Evolutionary conservation across 2,113 vertebrate species (phyloP), one percentile per base, ranked within the genome.

Genomic region (Nansenia antarctica): DNA sequence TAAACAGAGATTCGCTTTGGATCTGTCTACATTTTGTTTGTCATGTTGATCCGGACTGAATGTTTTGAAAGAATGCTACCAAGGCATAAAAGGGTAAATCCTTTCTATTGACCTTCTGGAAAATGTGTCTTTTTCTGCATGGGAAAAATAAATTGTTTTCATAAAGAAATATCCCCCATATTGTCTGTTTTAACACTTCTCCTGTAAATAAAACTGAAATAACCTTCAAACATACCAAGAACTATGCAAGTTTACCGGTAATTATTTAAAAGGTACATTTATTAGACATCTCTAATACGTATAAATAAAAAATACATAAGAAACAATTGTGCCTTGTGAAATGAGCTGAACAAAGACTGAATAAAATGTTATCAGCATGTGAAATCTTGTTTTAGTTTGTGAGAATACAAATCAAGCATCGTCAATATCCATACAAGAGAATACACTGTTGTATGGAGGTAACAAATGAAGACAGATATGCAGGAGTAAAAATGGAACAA

Each of bases 231-330:
- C 70, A 84, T 74, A 91, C 72, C 84, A 76, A 87, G 87, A 87
- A 77, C 87, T 86, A 85, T 82, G 89, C 82, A 85, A 63, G 77
- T 87, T 89, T 78, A 81, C 91, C 81, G 11, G 18, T 18, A 42
- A 42, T 15, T 15, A 85, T 81, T 89, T 91, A 82, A 85, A 90
- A 87, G 90, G 81, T 87, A 86, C 86, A 90, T 92, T 89, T 83
- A 91, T 84, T 81, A 77, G 69, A 81, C 26, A 73, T 74, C 63
- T 85, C 74, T 73, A 60, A 55, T 49, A 90, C 69, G 86, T 89
- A 90, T 89, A 90, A 90, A 91, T 89, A 88, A 90, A 91, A 77
- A 92, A 82, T 79, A 87, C 69, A 85, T 77, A 73, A 82, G 85
- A 81, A 88, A 92, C 83, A 90, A 65, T 55, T 81, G 83, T 90